These are phyloP conservation scores for Geococcyx californianus DNA, from an alignment of 2,113 vertebrate genomes.

Conservation along the genomic window DNA sequence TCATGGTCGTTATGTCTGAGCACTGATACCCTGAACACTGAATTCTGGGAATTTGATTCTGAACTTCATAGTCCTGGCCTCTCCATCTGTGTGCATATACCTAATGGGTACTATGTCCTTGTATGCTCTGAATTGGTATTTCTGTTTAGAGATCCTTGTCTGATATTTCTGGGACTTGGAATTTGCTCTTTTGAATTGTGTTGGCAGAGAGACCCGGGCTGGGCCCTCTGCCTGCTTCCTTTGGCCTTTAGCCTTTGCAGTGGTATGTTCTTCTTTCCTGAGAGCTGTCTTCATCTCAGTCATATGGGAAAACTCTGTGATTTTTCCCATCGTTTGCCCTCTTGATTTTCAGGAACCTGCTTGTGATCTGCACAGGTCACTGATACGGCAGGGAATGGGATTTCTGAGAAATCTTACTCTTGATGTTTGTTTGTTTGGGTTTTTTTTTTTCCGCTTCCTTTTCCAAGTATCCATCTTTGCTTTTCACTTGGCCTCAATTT, in stretches of 20 bases:
- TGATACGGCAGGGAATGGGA: background rate
- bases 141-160: background rate
- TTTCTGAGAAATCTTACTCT: background rate
- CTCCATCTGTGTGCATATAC: background rate
- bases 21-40: background rate
- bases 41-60: constrained; percentile 37
- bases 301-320: background rate
- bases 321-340: background rate
- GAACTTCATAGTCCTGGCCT: background rate
- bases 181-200: constrained; percentile 50
- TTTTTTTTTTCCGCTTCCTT: background rate
- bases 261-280: constrained; percentile 7
- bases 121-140: background rate
- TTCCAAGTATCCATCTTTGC: background rate
- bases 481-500: background rate
- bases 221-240: constrained; percentile 23
- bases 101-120: background rate
- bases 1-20: background rate
- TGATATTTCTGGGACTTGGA: constrained; percentile 42
- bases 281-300: background rate
- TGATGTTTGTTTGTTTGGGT: background rate
- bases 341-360: background rate
- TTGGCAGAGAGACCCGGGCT: constrained; percentile 2
- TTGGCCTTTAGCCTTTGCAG: constrained; percentile 46
- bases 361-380: background rate